Base-by-base conservation (phyloP, 2,888 invertebrate species). In the Polylopha cassiicola region DNA sequence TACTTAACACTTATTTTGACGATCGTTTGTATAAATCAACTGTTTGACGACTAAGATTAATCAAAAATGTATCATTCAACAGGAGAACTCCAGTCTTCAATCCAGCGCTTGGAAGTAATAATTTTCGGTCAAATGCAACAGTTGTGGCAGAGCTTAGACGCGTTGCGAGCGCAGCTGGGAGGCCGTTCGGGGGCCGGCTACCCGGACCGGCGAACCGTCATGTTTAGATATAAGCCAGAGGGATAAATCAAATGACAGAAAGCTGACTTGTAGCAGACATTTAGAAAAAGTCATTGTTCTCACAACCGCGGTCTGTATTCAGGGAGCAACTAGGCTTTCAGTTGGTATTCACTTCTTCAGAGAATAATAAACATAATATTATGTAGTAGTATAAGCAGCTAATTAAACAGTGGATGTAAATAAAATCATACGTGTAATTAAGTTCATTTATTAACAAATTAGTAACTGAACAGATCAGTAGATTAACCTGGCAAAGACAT, bases 391-490 rank as follows among this genome's bases (percentile, higher is more conserved):
- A n/a, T n/a, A 2, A 44, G 17, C 27, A 30, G 37, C 22, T 18
- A n/a, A 10, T 4, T 17, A 17, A 17, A 17, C 4, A 37, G 27
- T 7, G 14, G 23, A 7, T 7, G 7, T 7, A 14, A 27, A 32
- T 28, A 9, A 55, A 65, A 60, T 55, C 48, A 72, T 70, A 71
- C 45, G 43, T 44, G 45, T 75, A 75, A 75, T 79, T 73, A 75
- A 68, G 58, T 74, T 78, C 70, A 76, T 85, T 84, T 84, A 84
- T 84, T 84, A 84, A 84, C 84, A 84, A 39, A 82, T 85, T 84
- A 84, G 81, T 84, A 79, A 73, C 73, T 71, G 68, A 73, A 70
- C 58, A 54, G 47, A 51, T 74, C 72, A 74, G 69, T 50, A 59
- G 46, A 62, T 59, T 69, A 61, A 65, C 64, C 55, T 50, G 52